Evolutionary conservation across 2,888 invertebrate species (phyloP).

Genomic region (Xestia rhomboidea): DNA sequence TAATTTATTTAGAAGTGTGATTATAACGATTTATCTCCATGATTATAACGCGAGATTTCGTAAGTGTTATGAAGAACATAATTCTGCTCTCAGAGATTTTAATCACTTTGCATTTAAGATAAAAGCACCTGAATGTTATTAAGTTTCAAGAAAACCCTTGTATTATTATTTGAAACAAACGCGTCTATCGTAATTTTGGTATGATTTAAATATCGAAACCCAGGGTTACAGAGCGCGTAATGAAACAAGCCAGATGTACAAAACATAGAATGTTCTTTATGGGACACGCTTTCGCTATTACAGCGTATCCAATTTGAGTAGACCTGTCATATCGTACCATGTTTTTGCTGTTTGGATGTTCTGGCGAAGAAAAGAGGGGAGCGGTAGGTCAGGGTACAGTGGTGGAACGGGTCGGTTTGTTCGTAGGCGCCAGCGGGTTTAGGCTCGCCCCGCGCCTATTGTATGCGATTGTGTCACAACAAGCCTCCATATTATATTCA

Average conservation of each 20-base stretch:
- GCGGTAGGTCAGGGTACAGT: conserved; percentile 66
- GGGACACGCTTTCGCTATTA: conserved; percentile 87
- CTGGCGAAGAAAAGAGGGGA: conserved; percentile 66
- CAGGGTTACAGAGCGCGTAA: conserved; percentile 72
- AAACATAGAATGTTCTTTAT: conserved; percentile 87
- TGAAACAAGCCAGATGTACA: conserved; percentile 88
- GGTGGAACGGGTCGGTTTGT: conserved; percentile 72
- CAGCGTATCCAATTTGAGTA: conserved; percentile 77
- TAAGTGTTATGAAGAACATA: conserved; percentile 37
- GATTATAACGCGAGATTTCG: conserved; percentile 27
- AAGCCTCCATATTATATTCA: conserved; percentile 77
- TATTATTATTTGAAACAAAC: conserved; percentile 51
- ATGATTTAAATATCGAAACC: conserved; percentile 74
- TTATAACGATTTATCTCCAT: conserved; percentile 27
- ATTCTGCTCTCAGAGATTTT: conserved; percentile 46
- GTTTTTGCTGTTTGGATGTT: conserved; percentile 67
- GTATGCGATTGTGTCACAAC: conserved; percentile 78
- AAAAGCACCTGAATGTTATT: conserved; percentile 48
- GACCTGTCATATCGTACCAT: conserved; percentile 75
- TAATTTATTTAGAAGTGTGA: conserved; percentile 34
- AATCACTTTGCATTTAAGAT: conserved; percentile 46
- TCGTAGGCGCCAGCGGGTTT: conserved; percentile 76
- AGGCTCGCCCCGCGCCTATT: conserved; percentile 74
- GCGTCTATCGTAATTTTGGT: conserved; percentile 65
- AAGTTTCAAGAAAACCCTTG: conserved; percentile 46